Conservation (phyloP, 2,797 vertebrate genomes). For the Acipenser oxyrinchus region DNA sequence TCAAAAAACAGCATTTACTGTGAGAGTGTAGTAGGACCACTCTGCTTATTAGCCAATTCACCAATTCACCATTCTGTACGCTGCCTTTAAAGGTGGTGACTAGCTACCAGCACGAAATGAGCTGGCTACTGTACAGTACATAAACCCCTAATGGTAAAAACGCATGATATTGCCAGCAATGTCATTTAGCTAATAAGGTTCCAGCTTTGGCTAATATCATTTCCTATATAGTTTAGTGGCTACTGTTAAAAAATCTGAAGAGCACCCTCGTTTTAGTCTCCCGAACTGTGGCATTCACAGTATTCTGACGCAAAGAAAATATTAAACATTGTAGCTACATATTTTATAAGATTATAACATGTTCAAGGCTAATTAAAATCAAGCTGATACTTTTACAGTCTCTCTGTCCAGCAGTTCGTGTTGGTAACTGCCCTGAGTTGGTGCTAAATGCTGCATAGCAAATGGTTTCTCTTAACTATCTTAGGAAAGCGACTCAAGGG, state of each 20-base stretch:
- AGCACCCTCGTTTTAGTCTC: constrained; percentile 3
- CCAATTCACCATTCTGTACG: constrained; percentile 7
- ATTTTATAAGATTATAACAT: constrained; percentile 52
- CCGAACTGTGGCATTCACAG: constrained; percentile 16
- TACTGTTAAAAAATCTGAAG: constrained; percentile 6
- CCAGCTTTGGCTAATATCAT: constrained; percentile 11
- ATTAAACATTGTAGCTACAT: constrained; percentile 45
- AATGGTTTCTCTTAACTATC: constrained; percentile 6
- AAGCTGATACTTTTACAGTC: constrained; percentile 57
- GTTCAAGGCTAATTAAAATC: constrained; percentile 55
- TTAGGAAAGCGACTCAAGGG: constrained; percentile 61
- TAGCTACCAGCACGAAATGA: constrained; percentile 10
- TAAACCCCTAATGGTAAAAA: constrained; percentile 8
- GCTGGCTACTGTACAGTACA: constrained; percentile 1
- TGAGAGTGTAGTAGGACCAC: constrained; percentile 9
- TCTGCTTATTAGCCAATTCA: constrained; percentile 29
- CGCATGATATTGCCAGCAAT: constrained; percentile 2
- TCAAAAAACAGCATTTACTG: constrained; percentile 11
- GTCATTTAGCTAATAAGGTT: constrained; percentile 8
- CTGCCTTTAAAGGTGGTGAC: constrained; percentile 21
- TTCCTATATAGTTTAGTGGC: constrained; percentile 15
- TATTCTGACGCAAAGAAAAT: constrained; percentile 33
- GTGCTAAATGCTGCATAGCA: constrained; percentile 34
- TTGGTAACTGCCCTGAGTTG: constrained; percentile 69
- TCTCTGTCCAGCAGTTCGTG: constrained; percentile 69